Base-by-base conservation (phyloP, 2,888 invertebrate genomes). In the Coecobrya sp. region DNA sequence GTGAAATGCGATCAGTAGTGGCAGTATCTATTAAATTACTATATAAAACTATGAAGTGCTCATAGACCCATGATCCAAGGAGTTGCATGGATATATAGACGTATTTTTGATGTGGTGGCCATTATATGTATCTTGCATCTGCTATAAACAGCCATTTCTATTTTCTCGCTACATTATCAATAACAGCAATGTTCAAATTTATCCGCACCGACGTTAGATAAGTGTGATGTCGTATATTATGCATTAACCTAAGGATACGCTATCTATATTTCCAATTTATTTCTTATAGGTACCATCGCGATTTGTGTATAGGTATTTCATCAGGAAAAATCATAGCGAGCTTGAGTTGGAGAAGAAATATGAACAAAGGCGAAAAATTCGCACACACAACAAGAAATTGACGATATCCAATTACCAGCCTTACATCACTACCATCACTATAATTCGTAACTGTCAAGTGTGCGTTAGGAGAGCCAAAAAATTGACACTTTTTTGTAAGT, bases 1-100 rank as follows among this genome's bases (percentile, higher is more conserved):
- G 86, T 82, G 86, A 81, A 91, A 91, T 86, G 68, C 59, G 86
- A 86, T 91, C 91, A 86, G 79, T 76, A 49, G 90, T 59, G 45
- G n/a, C 70, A 13, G 19, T 70, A 25, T 76, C 27, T 19, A 82
- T 55, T 62, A 82, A 55, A 82, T 82, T 55, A 82, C 42, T 11
- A 11, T 0, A 76, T 19, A 36, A 0, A 36, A 0, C 27, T 68
- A 30, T n/a, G 11, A 36, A 8, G 36, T 16, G 11, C 70, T 36
- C 16, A 25, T 65, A 19, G 45, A 7, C 36, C 7, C 36, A 36
- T 25, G n/a, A 79, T 79, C 49, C 22, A 11, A 45, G 36, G 49
- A 49, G 10, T 49, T 7, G 5, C 49, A 36, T 49, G 49, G 49
- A 36, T 36, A 36, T 36, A 36, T 4, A 36, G 36, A 7, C 2